Evolutionary conservation across 2,888 invertebrate genomes (phyloP).

Genomic region (Drosophila paucipuncta): DNA sequence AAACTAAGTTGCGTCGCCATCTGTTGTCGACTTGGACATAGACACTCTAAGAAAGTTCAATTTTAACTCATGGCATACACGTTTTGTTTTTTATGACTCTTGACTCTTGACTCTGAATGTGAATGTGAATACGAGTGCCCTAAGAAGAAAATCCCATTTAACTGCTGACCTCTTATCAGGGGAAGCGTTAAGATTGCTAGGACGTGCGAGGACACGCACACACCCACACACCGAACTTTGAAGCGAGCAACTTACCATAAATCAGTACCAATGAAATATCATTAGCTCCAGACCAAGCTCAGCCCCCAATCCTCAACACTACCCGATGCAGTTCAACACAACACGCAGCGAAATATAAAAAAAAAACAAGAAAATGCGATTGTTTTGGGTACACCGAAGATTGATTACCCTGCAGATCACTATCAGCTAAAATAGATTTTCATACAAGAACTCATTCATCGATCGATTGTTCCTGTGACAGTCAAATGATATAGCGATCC

Average conservation of each 20-base stretch:
- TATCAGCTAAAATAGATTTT: not conserved
- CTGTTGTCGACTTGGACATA: constrained; percentile 16
- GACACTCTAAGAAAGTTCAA: not conserved
- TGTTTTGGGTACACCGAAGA: not conserved
- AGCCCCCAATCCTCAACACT: constrained; percentile 1
- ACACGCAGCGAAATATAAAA: not conserved
- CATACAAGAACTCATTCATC: no score
- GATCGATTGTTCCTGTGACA: no score
- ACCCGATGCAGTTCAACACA: not conserved
- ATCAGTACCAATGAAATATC: constrained; percentile 78
- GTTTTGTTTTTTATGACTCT: constrained; percentile 16
- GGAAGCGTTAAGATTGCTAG: constrained; percentile 38
- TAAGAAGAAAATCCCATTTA: constrained; percentile 16
- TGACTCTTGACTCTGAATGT: constrained; percentile 3
- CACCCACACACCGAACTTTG: constrained; percentile 19
- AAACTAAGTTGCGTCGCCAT: constrained; percentile 20
- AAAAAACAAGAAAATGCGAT: not conserved
- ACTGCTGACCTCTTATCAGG: constrained; percentile 43
- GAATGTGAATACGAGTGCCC: constrained; percentile 16
- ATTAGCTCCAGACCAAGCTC: constrained; percentile 58
- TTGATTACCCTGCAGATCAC: not conserved
- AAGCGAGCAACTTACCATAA: constrained; percentile 62
- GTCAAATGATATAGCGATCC: not conserved
- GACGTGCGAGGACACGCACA: constrained; percentile 11
- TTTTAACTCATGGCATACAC: not conserved